Percentiles rank a stretch among this genome's conserved stretches.
Conservation (phyloP, 2,797 vertebrate species). For the Artibeus lituratus region DNA sequence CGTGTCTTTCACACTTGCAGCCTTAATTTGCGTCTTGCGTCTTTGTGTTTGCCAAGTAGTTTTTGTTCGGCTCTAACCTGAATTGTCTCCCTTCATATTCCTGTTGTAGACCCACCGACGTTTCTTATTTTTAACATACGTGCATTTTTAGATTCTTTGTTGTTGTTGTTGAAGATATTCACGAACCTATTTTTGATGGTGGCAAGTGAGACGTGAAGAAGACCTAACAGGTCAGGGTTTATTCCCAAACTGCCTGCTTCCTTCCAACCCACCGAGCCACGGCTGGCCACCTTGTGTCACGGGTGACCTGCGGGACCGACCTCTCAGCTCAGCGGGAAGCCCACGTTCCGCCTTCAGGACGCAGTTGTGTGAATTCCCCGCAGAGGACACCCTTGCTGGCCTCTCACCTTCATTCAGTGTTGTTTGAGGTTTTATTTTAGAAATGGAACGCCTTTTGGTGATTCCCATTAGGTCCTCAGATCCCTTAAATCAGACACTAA, state of each 20-base stretch:
- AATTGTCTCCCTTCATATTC: accelerated
- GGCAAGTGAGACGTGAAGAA: neutral
- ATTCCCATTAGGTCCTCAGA: neutral
- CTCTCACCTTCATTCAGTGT: neutral
- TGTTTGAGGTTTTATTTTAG: neutral
- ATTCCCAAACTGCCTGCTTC: too few relatives aligned
- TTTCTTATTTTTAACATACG: neutral
- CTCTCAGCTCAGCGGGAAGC: neutral
- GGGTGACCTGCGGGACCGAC: neutral
- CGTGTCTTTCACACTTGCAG: neutral
- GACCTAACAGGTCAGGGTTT: neutral
- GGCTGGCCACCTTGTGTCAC: neutral
- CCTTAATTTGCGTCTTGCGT: neutral
- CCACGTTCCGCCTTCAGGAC: neutral
- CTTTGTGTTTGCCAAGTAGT: constrained; percentile 59
- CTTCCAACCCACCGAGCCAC: neutral
- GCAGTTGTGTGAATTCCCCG: neutral
- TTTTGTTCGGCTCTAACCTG: neutral
- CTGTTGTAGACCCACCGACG: neutral
- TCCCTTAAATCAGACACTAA: neutral
- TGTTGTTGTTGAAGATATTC: neutral
- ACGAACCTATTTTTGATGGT: neutral
- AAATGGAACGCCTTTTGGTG: neutral
- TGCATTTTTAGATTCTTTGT: neutral
- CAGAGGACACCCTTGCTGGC: neutral